Conservation (phyloP, 2,888 invertebrate genomes). For the Nemotelus pantherinus region DNA sequence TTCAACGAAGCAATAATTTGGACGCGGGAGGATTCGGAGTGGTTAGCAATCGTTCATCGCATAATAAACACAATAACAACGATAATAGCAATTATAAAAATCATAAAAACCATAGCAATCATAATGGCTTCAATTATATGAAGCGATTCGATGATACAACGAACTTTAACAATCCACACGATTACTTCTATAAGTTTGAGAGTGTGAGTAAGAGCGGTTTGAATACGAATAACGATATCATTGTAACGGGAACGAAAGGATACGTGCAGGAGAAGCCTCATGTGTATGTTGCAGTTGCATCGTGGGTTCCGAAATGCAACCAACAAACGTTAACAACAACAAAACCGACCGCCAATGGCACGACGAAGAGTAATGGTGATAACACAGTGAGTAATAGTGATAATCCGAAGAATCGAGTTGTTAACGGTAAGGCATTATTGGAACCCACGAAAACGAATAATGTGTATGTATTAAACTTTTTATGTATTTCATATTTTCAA, state of each 20-base stretch:
- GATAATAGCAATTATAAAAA: constrained; percentile 39
- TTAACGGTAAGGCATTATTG: constrained; percentile 56
- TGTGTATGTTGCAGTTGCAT: constrained; percentile 76
- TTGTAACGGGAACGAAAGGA: constrained; percentile 37
- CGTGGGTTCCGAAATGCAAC: constrained; percentile 79
- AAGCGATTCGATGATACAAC: constrained; percentile 41
- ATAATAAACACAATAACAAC: constrained; percentile 27
- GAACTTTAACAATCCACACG: constrained; percentile 35
- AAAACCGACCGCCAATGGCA: constrained; percentile 44
- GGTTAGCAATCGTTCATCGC: background rate
- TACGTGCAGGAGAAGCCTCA: constrained; percentile 65
- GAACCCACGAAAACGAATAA: constrained; percentile 63
- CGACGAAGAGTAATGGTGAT: constrained; percentile 3
- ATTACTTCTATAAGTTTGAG: constrained; percentile 53
- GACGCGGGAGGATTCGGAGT: background rate
- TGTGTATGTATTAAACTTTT: constrained; percentile 58
- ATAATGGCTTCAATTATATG: constrained; percentile 40
- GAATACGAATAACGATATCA: constrained; percentile 49
- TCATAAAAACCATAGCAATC: constrained; percentile 20
- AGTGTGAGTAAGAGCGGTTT: constrained; percentile 50
- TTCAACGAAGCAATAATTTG: constrained; percentile 52
- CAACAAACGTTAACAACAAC: constrained; percentile 53
- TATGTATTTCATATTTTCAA: too few relatives aligned
- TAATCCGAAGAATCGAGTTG: background rate
- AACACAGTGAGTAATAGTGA: background rate